These are phyloP conservation scores for Itoplectis maculator DNA, from an alignment of 2,888 invertebrate species.

Conservation along the genomic window DNA sequence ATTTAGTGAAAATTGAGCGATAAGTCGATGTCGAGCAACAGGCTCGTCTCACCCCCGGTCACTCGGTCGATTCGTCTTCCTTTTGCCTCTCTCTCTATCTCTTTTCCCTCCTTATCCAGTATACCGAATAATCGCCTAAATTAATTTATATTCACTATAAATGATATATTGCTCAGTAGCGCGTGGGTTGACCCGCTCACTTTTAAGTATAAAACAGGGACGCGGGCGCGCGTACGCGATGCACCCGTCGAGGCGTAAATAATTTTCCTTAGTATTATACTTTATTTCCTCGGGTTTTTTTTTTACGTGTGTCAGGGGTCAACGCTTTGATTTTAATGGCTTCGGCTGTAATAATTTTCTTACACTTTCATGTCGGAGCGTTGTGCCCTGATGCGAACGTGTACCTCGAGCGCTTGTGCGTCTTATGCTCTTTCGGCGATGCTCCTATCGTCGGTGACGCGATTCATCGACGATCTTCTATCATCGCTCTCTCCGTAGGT, in stretches of 20 bases:
- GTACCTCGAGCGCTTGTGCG: constrained; percentile 2
- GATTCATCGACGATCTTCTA: constrained; percentile 40
- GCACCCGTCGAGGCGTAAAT: constrained; percentile 48
- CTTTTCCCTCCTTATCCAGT: constrained; percentile 37
- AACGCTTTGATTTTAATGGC: not conserved
- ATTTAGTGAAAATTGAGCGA: constrained; percentile 16
- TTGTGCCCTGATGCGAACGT: not conserved
- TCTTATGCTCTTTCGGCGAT: constrained; percentile 9
- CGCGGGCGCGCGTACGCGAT: constrained; percentile 13
- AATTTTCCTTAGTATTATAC: constrained; percentile 68
- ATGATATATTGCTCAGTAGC: constrained; percentile 69
- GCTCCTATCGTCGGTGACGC: constrained; percentile 12
- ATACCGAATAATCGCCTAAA: constrained; percentile 39
- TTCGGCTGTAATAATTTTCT: not conserved
- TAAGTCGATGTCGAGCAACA: constrained; percentile 30
- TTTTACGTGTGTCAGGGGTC: not conserved
- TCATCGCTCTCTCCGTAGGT: constrained; percentile 48
- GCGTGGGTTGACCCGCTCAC: constrained; percentile 62
- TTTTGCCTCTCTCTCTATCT: constrained; percentile 38
- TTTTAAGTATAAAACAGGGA: constrained; percentile 56
- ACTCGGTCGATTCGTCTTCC: constrained; percentile 67
- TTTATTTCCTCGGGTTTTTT: constrained; percentile 10
- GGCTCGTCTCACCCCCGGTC: constrained; percentile 32
- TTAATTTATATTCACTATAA: constrained; percentile 60
- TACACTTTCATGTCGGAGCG: not conserved